A percentile compares a stretch with the other conserved stretches of the same genome.
Conservation (phyloP, 2,888 invertebrate species). For the Hipparchia sbordonii region DNA sequence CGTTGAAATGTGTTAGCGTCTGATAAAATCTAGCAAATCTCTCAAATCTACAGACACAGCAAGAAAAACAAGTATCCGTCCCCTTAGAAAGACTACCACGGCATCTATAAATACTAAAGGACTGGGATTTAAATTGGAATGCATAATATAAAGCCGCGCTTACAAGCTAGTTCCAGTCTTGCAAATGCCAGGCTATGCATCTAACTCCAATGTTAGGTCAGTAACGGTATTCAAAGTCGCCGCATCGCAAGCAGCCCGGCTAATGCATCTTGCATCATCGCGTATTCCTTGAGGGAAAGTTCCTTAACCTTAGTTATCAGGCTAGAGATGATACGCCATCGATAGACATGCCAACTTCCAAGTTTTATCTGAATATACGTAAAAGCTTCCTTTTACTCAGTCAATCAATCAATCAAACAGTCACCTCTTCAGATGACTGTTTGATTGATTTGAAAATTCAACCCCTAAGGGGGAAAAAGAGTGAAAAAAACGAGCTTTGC, state of each 20-base stretch:
- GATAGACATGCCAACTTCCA: slow-evolving; percentile 5
- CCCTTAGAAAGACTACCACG: background rate
- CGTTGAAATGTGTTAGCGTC: background rate
- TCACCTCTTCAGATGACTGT: no score
- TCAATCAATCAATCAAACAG: no score
- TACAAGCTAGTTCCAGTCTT: slow-evolving; percentile 33
- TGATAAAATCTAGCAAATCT: slow-evolving; percentile 16
- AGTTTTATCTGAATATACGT: slow-evolving; percentile 30
- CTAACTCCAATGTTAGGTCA: slow-evolving; percentile 59
- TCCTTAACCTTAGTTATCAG: slow-evolving; percentile 62
- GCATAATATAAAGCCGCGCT: slow-evolving; percentile 23
- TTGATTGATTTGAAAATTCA: no score
- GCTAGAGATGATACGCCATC: slow-evolving; percentile 40
- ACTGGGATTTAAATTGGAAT: slow-evolving; percentile 38
- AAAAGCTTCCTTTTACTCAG: no score
- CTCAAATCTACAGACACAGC: background rate
- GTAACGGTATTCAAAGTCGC: slow-evolving; percentile 67
- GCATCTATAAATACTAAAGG: slow-evolving; percentile 15
- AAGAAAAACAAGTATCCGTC: slow-evolving; percentile 9
- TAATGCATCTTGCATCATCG: slow-evolving; percentile 65
- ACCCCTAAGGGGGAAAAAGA: no score
- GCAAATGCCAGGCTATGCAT: slow-evolving; percentile 41
- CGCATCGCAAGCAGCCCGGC: slow-evolving; percentile 47
- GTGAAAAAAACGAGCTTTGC: no score
- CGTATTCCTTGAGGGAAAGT: slow-evolving; percentile 54